Evolutionary conservation across 2,888 invertebrate genomes (phyloP), one percentile per base, ranked within the genome.

Genomic region (Leptinotarsa peninsularis): DNA sequence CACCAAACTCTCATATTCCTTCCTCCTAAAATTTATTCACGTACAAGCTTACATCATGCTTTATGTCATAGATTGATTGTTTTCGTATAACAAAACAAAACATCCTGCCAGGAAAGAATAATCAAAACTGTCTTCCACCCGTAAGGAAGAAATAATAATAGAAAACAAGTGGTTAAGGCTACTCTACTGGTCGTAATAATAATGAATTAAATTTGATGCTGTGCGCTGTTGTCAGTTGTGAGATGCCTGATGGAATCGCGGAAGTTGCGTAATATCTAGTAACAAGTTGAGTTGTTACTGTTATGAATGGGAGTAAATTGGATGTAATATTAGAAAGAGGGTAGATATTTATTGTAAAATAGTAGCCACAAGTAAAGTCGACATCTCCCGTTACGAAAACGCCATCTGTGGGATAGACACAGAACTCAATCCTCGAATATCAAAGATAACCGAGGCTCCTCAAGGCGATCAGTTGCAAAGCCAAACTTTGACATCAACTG

Each of bases 111-210:
- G 69, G 50, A 50, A 50, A 69, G 50, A 54, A 63, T 49, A 70
- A 49, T 70, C 70, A 49, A 58, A 70, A 70, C 70, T 70, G 23
- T 70, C 54, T 70, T 70, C 70, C 58, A 23, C 18, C 58, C 56
- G 58, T 49, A n/a, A 58, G 49, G 58, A 70, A 21, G 70, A 58
- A 69, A 56, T 70, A 70, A 70, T 70, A 58, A 70, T 70, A 70
- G 70, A 70, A 70, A 70, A 70, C 58, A 70, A 70, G 70, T 70
- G 58, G 70, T 70, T 70, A 33, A 69, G 58, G 58, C 70, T 70
- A 70, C 70, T 70, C 56, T 70, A 60, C 58, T 70, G 58, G 70
- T 58, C 49, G 58, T 70, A 60, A 70, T 70, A 70, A 70, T 58
- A 70, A 58, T 49, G 70, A 58, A 70, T 70, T 70, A 70, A 70